Percentiles rank a stretch among this genome's conserved stretches.
Evolutionary conservation across 92 coral and sea anemone species (phyloP).

Genomic region (Bergia sp.): DNA sequence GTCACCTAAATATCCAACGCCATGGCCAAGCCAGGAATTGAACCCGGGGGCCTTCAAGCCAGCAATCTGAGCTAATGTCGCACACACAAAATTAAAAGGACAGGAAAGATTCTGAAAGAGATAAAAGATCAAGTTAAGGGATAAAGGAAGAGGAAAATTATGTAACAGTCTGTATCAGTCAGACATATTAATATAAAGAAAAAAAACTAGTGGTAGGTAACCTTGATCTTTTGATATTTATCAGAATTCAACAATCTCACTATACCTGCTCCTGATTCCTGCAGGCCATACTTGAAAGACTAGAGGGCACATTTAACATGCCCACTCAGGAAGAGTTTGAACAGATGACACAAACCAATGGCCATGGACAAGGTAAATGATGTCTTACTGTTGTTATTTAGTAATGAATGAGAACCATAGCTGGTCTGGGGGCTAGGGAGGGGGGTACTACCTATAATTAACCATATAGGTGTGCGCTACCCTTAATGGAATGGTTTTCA

Average conservation of each 20-base stretch:
- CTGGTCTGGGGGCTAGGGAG: background rate
- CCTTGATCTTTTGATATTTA: background rate
- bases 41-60: too few relatives aligned
- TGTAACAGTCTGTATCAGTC: too few relatives aligned
- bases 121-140: too few relatives aligned
- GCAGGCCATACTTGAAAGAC: constrained; percentile 87
- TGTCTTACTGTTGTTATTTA: background rate
- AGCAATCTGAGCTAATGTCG: too few relatives aligned
- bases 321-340: constrained; percentile 77
- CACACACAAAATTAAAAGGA: too few relatives aligned
- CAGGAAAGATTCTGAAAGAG: too few relatives aligned
- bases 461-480: background rate
- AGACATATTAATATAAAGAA: background rate
- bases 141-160: too few relatives aligned
- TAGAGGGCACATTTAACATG: constrained; percentile 79
- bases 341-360: constrained; percentile 67
- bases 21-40: too few relatives aligned
- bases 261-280: background rate
- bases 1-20: too few relatives aligned
- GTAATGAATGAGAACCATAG: background rate
- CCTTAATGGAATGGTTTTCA: too few relatives aligned
- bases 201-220: too few relatives aligned
- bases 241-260: background rate
- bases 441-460: background rate
- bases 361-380: constrained; percentile 47